Percentiles rank a stretch among this genome's conserved stretches.
Evolutionary conservation across 1,140 invertebrate species (phyloP).

Genomic region (Mamestra configurata): DNA sequence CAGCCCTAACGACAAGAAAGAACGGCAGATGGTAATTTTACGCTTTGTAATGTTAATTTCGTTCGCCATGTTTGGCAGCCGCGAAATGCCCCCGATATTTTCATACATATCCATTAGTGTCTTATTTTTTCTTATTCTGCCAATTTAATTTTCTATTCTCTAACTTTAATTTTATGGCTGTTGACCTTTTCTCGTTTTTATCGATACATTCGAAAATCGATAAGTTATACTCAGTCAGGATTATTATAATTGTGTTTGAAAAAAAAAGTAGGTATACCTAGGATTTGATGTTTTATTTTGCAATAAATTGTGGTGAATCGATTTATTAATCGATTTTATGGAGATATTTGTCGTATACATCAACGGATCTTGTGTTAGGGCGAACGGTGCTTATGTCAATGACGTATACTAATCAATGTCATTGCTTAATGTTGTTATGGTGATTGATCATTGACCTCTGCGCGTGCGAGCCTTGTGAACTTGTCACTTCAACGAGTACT

Average conservation of each 20-base stretch:
- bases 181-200: constrained; percentile 45
- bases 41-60: constrained; percentile 59
- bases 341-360: neutral
- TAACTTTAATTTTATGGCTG: constrained; percentile 37
- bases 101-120: constrained; percentile 21
- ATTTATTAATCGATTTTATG: constrained; percentile 27
- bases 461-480: too few species aligned
- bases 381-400: neutral
- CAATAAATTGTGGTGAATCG: constrained; percentile 36
- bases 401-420: too few species aligned
- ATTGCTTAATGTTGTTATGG: neutral
- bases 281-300: constrained; percentile 11
- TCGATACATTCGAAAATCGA: constrained; percentile 12
- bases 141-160: constrained; percentile 25
- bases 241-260: neutral
- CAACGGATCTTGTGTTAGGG: neutral
- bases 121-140: neutral
- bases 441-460: constrained; percentile 13
- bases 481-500: too few species aligned
- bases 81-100: constrained; percentile 38
- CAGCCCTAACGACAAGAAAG: constrained; percentile 50
- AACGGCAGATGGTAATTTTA: constrained; percentile 53
- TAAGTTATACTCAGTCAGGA: constrained; percentile 9
- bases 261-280: neutral
- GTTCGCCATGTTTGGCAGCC: constrained; percentile 49